Evolutionary conservation across 1,140 invertebrate species (phyloP).

Genomic region (Tetraneura akinire): DNA sequence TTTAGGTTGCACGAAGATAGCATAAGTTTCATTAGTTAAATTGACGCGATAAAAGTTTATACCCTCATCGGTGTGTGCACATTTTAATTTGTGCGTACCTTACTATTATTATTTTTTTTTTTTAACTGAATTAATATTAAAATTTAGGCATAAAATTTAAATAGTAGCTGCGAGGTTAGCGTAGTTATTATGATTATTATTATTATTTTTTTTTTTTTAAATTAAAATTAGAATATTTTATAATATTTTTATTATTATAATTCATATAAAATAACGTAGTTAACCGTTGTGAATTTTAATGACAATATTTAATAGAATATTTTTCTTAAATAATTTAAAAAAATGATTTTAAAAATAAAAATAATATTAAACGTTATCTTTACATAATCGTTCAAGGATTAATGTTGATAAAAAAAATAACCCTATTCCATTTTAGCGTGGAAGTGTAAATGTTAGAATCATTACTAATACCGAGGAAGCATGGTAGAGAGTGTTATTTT

Average conservation of each 20-base stretch:
- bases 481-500: background rate
- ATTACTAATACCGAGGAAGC: background rate
- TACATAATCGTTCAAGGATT: no score
- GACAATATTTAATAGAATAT: no score
- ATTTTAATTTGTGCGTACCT: background rate
- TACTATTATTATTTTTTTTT: background rate
- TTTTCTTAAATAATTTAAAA: no score
- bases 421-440: no score
- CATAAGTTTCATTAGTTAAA: conserved; percentile 19
- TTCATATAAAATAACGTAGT: no score
- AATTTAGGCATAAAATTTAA: background rate
- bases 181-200: background rate
- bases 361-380: no score
- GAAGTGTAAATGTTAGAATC: background rate
- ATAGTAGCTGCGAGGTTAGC: background rate
- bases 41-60: conserved; percentile 10
- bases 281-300: no score
- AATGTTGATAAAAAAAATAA: no score
- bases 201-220: no score
- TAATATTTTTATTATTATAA: no score
- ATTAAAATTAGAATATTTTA: no score
- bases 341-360: no score
- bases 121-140: background rate
- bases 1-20: background rate
- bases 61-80: background rate